Percentiles rank a stretch among this genome's conserved stretches.
Conservation (phyloP, 2,797 vertebrate species). For the Delichon dasypus region DNA sequence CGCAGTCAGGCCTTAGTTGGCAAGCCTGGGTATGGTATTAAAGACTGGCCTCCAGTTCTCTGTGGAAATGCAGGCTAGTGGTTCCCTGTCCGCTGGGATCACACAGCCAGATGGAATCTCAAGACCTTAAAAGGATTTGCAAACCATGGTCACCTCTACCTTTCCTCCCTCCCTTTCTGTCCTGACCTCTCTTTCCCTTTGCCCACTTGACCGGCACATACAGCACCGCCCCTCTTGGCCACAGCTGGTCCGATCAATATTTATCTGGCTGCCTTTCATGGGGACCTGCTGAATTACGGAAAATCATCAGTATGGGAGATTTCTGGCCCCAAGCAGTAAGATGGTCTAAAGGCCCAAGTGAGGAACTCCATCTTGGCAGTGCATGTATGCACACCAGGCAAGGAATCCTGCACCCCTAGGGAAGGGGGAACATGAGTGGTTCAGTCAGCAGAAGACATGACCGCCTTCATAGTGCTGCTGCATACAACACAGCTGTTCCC, state of each 20-base stretch:
- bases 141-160: background rate
- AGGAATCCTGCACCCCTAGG: background rate
- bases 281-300: background rate
- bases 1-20: background rate
- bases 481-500: background rate
- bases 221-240: background rate
- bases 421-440: background rate
- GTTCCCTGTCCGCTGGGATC: background rate
- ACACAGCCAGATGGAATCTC: background rate
- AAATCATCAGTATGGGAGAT: background rate
- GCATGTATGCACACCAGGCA: background rate
- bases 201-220: fast-evolving
- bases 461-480: fast-evolving
- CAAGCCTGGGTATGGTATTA: background rate
- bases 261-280: background rate
- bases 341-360: background rate
- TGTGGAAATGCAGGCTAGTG: background rate
- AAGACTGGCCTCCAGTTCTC: background rate
- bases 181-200: background rate
- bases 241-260: background rate
- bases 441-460: background rate
- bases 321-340: background rate
- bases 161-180: background rate
- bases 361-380: background rate
- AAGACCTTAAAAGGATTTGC: background rate